Evolutionary conservation across 2,113 vertebrate species (phyloP).

Genomic region (Cyphomyrus discorhynchus): DNA sequence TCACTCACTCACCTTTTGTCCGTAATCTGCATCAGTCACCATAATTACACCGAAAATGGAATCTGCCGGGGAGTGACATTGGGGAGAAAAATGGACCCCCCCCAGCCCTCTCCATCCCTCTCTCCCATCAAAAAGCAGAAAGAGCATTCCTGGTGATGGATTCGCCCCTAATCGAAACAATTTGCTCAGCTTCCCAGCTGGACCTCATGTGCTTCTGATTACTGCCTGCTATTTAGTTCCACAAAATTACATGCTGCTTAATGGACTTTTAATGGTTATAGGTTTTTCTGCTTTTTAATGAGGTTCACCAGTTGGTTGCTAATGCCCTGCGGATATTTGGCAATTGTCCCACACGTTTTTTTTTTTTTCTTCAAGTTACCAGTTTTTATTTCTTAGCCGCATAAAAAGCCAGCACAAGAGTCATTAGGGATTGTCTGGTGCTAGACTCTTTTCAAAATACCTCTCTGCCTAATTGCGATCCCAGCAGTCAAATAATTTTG

Average conservation of each 20-base stretch:
- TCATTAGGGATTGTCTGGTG: conserved; percentile 35
- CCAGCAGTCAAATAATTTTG: conserved; percentile 42
- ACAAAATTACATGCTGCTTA: conserved; percentile 99
- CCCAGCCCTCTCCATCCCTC: conserved; percentile 29
- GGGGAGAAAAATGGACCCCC: conserved; percentile 77
- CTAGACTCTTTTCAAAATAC: conserved; percentile 37
- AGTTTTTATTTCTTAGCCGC: conserved; percentile 69
- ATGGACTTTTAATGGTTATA: conserved; percentile 99
- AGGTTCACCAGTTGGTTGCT: conserved; percentile 98
- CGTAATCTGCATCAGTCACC: conserved; percentile 70
- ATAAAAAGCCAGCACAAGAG: conserved; percentile 67
- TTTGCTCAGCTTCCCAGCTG: conserved; percentile 96
- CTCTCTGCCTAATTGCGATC: conserved; percentile 36
- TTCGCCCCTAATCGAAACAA: conserved; percentile 93
- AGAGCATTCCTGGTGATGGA: conserved; percentile 89
- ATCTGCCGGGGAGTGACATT: conserved; percentile 57
- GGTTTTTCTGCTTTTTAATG: conserved; percentile 95
- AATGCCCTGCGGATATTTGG: conserved; percentile 97
- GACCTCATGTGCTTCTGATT: conserved; percentile 99
- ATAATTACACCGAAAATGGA: conserved; percentile 70
- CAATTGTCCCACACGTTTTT: conserved; percentile 67
- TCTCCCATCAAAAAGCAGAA: conserved; percentile 54
- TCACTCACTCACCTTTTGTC: conserved; percentile 68
- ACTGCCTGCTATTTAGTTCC: conserved; percentile 99
- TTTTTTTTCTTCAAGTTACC: conserved; percentile 61